Evolutionary conservation across 2,113 vertebrate genomes (phyloP).

Genomic region (Sinocyclocheilus anophthalmus): DNA sequence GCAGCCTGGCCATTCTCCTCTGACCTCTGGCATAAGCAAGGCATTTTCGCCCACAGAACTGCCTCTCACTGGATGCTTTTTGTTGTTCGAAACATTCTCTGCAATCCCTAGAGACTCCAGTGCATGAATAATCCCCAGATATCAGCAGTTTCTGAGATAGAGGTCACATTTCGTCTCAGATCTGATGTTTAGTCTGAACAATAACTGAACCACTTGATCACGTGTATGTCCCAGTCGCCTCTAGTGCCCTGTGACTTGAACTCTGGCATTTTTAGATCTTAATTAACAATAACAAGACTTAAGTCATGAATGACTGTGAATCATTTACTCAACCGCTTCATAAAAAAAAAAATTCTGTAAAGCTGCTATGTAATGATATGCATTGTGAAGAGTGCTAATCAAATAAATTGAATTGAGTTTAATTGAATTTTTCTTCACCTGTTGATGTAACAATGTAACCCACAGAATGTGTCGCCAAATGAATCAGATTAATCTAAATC

Average conservation of each 20-base stretch:
- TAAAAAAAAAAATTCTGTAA: no score
- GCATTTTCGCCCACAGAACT: constrained; percentile 9
- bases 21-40: constrained; percentile 6
- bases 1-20: not conserved
- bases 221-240: not conserved
- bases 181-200: not conserved
- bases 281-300: no score
- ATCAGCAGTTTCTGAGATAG: not conserved
- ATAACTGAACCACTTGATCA: not conserved
- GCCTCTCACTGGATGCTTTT: not conserved
- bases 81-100: not conserved
- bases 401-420: no score
- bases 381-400: no score
- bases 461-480: no score
- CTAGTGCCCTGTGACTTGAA: not conserved
- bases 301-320: no score
- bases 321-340: not conserved
- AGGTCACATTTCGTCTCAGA: not conserved
- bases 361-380: no score
- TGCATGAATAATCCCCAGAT: not conserved
- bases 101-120: not conserved
- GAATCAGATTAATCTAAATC: no score
- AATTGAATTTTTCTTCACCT: no score
- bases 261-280: not conserved
- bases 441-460: no score